Percentiles rank a stretch among this genome's conserved stretches.
Evolutionary conservation across 2,888 invertebrate species (phyloP).

Genomic region (Rhaphigaster nebulosa): DNA sequence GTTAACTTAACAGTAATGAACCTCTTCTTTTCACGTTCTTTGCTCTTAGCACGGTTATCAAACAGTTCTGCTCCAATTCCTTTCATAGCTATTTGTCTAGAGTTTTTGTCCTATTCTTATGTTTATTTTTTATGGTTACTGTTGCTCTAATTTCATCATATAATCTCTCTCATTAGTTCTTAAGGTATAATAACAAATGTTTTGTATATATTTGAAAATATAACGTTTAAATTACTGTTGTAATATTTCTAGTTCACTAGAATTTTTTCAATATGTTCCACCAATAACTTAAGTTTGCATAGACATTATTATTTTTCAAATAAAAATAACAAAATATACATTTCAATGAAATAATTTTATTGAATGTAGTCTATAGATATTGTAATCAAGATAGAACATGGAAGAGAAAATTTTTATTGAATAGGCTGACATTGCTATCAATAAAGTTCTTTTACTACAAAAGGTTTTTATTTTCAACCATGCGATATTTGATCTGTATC

Average conservation of each 20-base stretch:
- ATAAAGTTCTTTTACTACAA: neutral
- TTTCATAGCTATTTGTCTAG: neutral
- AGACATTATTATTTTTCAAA: neutral
- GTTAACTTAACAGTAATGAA: neutral
- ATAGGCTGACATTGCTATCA: neutral
- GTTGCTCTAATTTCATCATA: neutral
- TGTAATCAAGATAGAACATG: neutral
- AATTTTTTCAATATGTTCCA: neutral
- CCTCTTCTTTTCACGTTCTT: neutral
- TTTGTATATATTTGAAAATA: neutral
- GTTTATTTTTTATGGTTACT: neutral
- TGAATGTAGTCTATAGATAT: neutral
- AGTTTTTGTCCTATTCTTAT: neutral
- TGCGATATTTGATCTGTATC: neutral
- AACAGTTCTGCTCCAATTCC: slow-evolving; percentile 4
- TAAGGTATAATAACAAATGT: neutral
- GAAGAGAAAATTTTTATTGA: neutral
- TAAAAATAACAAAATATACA: neutral
- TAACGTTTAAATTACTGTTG: neutral
- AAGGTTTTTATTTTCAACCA: neutral
- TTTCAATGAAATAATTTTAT: neutral
- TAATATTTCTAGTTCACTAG: neutral
- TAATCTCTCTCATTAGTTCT: slow-evolving; percentile 8
- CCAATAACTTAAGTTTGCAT: neutral
- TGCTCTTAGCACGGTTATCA: neutral